Conservation (phyloP, 2,113 vertebrate species). For the Neotoma lepida region DNA sequence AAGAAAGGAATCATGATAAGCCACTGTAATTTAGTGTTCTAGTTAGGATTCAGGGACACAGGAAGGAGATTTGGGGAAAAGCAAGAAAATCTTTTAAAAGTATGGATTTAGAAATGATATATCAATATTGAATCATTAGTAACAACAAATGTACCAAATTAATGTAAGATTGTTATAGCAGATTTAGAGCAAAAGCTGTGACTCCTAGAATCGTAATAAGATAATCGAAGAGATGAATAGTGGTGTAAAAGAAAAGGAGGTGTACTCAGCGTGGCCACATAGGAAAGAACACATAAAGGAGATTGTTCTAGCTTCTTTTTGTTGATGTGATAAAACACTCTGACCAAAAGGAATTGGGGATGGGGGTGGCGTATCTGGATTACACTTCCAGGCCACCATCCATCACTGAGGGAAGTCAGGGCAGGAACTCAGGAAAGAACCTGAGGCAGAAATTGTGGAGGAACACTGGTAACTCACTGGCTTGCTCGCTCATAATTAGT, state of each 20-base stretch:
- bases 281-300: neutral
- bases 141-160: neutral
- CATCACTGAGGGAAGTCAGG: neutral
- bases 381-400: neutral
- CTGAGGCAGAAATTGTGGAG: neutral
- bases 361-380: neutral
- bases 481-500: too few relatives aligned
- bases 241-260: neutral
- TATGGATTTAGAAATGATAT: neutral
- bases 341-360: neutral
- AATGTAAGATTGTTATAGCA: neutral
- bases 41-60: neutral
- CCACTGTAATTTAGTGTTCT: neutral
- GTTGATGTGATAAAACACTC: neutral
- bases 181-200: neutral
- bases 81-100: neutral
- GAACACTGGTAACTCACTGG: neutral
- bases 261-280: neutral
- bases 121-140: neutral
- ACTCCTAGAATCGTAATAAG: neutral
- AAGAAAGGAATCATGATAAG: neutral
- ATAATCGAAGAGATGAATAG: neutral
- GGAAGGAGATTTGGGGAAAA: neutral
- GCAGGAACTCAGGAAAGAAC: neutral
- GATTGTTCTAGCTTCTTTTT: neutral